Conservation (phyloP, 2,888 invertebrate genomes). For the Pasiphila rectangulata region DNA sequence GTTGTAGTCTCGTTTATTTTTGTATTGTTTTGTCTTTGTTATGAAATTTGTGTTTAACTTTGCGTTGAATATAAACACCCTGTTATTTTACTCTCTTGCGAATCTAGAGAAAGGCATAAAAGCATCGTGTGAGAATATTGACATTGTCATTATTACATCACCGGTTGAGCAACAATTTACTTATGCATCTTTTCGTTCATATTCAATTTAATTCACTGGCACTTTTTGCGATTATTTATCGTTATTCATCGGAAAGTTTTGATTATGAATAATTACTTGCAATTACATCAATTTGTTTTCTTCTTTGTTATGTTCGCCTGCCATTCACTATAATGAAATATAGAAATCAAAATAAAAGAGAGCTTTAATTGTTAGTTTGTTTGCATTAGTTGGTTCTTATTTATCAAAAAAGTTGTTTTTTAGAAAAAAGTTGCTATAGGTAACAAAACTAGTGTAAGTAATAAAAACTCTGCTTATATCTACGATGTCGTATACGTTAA, state of each 20-base stretch:
- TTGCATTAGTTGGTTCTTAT: neutral
- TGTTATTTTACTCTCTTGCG: constrained; percentile 36
- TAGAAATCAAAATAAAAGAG: too few species aligned
- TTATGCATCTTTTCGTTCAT: constrained; percentile 13
- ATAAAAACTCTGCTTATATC: too few species aligned
- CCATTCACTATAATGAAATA: too few species aligned
- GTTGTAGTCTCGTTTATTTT: neutral
- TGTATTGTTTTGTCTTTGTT: neutral
- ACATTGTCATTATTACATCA: constrained; percentile 30
- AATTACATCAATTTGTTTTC: neutral
- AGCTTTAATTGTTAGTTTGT: neutral
- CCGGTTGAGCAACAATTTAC: constrained; percentile 10
- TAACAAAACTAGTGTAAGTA: too few species aligned
- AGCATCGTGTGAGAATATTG: constrained; percentile 32
- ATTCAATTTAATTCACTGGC: constrained; percentile 19
- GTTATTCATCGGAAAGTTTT: constrained; percentile 6
- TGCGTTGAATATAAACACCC: constrained; percentile 37
- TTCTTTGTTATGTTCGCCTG: neutral
- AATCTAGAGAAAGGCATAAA: constrained; percentile 35
- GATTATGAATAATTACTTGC: constrained; percentile 7
- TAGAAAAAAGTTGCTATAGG: too few species aligned
- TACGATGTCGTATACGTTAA: too few species aligned
- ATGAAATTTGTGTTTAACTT: constrained; percentile 16
- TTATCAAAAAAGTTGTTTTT: too few species aligned
- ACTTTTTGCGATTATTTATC: constrained; percentile 14